These are phyloP conservation scores for Campylomormyrus numenius DNA, from an alignment of 2,113 vertebrate species.

Conservation along the genomic window DNA sequence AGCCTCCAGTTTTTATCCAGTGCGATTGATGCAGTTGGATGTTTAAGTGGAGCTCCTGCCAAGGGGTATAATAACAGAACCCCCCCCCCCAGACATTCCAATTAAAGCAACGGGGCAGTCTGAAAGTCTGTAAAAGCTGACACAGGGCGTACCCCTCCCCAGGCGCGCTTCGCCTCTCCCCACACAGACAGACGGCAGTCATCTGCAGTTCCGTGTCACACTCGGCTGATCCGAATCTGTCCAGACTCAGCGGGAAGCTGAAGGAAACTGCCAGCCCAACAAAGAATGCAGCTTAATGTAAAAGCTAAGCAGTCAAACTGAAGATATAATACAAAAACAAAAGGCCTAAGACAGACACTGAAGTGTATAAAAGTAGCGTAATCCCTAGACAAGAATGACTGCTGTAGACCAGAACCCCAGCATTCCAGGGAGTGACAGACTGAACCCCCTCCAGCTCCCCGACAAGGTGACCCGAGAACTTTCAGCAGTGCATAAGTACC, in stretches of 20 bases:
- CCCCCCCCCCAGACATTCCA: neutral
- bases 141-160: neutral
- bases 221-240: neutral
- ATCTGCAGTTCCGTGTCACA: neutral
- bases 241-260: neutral
- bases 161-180: neutral
- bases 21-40: neutral
- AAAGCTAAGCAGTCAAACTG: neutral
- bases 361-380: neutral
- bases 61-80: too few species aligned
- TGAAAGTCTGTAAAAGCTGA: neutral
- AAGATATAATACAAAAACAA: neutral
- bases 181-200: neutral
- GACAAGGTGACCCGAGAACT: neutral
- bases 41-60: neutral
- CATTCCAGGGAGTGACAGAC: neutral
- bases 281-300: neutral
- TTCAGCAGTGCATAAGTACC: neutral
- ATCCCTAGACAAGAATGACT: neutral
- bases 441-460: neutral
- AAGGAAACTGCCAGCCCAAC: neutral
- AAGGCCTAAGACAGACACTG: neutral
- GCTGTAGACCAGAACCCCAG: neutral
- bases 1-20: neutral
- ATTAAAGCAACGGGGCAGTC: neutral